A percentile compares a stretch with the other conserved stretches of the same genome.
phyloP scores from a whole-genome alignment of 2,797 vertebrate species.

The Coccyzus lansbergi region DNA sequence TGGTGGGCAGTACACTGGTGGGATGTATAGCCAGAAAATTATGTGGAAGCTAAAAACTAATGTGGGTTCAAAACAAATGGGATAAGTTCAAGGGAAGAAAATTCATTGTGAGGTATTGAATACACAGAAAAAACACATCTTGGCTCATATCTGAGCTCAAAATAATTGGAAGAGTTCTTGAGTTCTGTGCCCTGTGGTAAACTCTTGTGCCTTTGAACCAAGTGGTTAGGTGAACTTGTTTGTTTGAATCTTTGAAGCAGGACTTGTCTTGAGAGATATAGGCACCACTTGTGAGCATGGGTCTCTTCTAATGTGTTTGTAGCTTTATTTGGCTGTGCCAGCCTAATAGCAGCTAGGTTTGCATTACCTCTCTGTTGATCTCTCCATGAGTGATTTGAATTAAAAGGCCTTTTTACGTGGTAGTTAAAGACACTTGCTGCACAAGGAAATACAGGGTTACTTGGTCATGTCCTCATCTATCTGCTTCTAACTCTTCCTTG shows the following conservation, averaged over 20 bases:
- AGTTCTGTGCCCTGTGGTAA: neutral
- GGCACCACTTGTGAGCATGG: neutral
- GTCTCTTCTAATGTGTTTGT: neutral
- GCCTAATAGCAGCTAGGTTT: neutral
- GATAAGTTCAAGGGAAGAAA: slow-evolving; percentile 9
- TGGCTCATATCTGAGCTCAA: slow-evolving; percentile 30
- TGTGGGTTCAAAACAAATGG: neutral
- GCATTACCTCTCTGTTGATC: neutral
- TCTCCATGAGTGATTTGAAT: neutral
- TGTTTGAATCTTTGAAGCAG: neutral
- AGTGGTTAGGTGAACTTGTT: neutral
- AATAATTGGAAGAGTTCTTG: slow-evolving; percentile 2
- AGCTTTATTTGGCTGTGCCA: neutral
- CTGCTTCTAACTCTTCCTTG: neutral
- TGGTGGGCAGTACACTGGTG: neutral
- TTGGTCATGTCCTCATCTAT: neutral
- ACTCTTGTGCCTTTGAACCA: neutral
- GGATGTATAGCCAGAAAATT: neutral
- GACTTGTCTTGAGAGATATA: neutral
- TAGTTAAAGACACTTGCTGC: neutral
- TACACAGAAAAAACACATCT: neutral
- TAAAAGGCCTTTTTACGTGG: neutral
- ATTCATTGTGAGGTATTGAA: slow-evolving; percentile 14
- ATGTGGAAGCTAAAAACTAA: neutral
- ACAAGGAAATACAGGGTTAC: neutral